phyloP scores from a whole-genome alignment of 1,140 invertebrate genomes.

The Procambarus clarkii region DNA sequence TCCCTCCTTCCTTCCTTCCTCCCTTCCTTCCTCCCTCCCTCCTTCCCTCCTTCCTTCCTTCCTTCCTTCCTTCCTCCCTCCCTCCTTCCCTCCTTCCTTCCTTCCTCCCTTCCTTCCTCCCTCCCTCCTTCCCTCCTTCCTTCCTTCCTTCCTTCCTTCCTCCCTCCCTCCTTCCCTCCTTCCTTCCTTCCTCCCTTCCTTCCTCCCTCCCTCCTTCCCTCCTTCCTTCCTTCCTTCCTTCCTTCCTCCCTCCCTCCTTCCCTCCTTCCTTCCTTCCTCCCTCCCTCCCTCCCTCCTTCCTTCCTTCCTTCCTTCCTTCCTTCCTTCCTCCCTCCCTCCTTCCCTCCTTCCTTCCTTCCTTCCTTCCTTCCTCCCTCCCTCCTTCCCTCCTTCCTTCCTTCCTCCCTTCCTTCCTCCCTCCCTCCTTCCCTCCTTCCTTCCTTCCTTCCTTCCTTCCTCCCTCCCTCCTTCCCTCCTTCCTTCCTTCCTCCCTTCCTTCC shows the following conservation, averaged over 20 bases:
- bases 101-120: background rate
- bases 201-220: background rate
- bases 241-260: background rate
- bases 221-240: background rate
- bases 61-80: background rate
- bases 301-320: background rate
- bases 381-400: background rate
- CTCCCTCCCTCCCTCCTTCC: background rate
- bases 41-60: background rate
- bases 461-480: background rate
- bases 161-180: background rate
- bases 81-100: background rate
- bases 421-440: background rate
- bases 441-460: background rate
- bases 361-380: background rate
- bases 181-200: background rate
- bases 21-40: background rate
- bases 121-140: background rate
- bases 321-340: background rate
- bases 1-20: background rate
- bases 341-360: background rate
- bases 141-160: background rate
- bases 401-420: background rate
- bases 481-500: background rate
- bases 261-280: no score